Base-by-base conservation (phyloP, 2,797 vertebrate genomes). In the Molossus molossus region DNA sequence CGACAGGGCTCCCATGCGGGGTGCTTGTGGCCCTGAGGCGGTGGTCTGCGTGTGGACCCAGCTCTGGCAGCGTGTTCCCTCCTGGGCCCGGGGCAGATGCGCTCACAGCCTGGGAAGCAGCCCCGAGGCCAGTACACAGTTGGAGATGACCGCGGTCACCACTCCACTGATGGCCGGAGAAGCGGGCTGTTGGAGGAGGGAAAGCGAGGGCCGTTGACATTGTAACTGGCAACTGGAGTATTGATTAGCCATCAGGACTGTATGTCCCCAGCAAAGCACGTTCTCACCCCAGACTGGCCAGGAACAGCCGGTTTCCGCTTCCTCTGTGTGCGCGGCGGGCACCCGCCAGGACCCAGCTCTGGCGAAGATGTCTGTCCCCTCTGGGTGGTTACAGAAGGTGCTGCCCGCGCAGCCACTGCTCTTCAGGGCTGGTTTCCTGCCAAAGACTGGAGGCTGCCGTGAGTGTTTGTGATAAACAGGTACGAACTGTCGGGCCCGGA, bases 391-490 rank as follows among this genome's bases (percentile, higher is more conserved):
- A 45, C 27, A 15, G 57, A 23, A 40, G 23, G n/a, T 53, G 62
- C 18, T 3, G 6, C 5, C 9, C 12, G 18, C 37, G 6, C 3
- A 2, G 5, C 12, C 13, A 4, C 11, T 9, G 14, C 15, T 15
- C 33, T 65, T 25, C 23, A 29, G 50, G 67, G 21, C 79, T 1
- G 0, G 60, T 50, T 53, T 45, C 65, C 37, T 13, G 25, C 60
- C 20, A 17, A 7, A 27, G 50, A 18, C 79, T 1, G 1, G 67
- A 25, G 33, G 25, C 81, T 25, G 27, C 77, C 1, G 4, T 20
- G 29, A 5, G 53, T 2, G 12, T 58, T 57, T 2, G 55, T 29
- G 40, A 88, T 69, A 17, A 3, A 20, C 0, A 0, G 17, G 13
- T 4, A 3, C 7, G 7, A 5, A 8, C 1, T 2, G 4, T 65